Conservation (phyloP, 2,113 vertebrate species). For the Varanus komodoensis region DNA sequence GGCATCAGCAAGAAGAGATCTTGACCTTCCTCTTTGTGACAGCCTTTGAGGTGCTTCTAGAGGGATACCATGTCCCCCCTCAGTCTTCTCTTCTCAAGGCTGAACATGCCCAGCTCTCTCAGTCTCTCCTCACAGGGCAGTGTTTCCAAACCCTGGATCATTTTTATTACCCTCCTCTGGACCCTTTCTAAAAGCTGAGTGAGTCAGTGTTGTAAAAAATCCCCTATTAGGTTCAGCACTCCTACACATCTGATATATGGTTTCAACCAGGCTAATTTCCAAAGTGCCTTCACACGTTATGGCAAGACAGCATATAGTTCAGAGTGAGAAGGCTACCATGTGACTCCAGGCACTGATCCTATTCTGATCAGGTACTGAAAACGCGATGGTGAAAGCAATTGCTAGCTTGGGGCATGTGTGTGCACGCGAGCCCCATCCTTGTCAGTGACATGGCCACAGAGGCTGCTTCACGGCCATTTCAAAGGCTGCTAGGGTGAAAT, state of each 20-base stretch:
- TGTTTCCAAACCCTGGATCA: too few relatives aligned
- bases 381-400: background rate
- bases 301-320: background rate
- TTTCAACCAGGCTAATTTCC: background rate
- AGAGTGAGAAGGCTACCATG: background rate
- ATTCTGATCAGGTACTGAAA: background rate
- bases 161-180: too few relatives aligned
- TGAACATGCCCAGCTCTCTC: too few relatives aligned
- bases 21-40: too few relatives aligned
- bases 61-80: too few relatives aligned
- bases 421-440: rapidly evolving
- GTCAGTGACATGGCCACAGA: background rate
- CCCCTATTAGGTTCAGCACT: background rate
- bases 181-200: background rate
- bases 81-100: too few relatives aligned
- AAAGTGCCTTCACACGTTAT: background rate
- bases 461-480: background rate
- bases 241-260: background rate
- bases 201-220: background rate
- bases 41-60: too few relatives aligned
- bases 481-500: constrained; percentile 18
- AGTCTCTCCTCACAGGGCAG: too few relatives aligned
- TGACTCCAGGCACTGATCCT: rapidly evolving
- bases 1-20: too few relatives aligned
- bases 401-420: rapidly evolving